These are phyloP conservation scores for Neostethus bicornis DNA, from an alignment of 2,797 vertebrate genomes.

Conservation along the genomic window DNA sequence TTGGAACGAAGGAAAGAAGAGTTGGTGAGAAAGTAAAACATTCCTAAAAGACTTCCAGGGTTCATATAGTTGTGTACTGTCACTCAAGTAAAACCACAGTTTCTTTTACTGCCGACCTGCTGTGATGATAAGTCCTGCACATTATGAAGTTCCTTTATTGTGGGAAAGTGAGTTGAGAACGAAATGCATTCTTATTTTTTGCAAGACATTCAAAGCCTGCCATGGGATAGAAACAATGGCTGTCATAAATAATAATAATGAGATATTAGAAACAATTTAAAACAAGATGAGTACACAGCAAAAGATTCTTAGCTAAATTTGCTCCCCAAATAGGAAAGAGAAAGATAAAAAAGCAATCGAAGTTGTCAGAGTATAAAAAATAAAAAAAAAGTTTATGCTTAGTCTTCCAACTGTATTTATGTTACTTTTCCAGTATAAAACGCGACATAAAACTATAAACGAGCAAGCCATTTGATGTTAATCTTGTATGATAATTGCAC, in stretches of 20 bases:
- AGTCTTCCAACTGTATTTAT: background rate
- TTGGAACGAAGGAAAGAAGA: conserved; percentile 93
- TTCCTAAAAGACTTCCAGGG: background rate
- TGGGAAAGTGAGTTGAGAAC: conserved; percentile 18
- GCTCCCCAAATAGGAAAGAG: background rate
- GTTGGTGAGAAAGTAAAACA: conserved; percentile 77
- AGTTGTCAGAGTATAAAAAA: background rate
- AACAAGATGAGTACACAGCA: conserved; percentile 2
- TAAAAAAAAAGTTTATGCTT: background rate
- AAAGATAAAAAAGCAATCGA: background rate
- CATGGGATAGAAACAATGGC: conserved; percentile 30
- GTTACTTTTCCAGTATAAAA: background rate
- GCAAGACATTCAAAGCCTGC: conserved; percentile 22
- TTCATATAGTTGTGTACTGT: conserved; percentile 2
- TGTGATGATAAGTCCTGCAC: conserved; percentile 25
- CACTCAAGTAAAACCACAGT: conserved; percentile 3
- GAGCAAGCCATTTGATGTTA: background rate
- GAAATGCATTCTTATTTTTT: conserved; percentile 32
- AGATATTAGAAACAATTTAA: conserved; percentile 18
- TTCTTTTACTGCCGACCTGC: conserved; percentile 17
- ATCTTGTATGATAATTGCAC: background rate
- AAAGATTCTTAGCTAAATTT: background rate
- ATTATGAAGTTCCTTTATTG: conserved; percentile 18
- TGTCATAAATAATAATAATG: conserved; percentile 3
- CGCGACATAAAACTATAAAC: background rate